These are phyloP conservation scores for Alca torda DNA, from an alignment of 2,797 vertebrate genomes.

Conservation along the genomic window DNA sequence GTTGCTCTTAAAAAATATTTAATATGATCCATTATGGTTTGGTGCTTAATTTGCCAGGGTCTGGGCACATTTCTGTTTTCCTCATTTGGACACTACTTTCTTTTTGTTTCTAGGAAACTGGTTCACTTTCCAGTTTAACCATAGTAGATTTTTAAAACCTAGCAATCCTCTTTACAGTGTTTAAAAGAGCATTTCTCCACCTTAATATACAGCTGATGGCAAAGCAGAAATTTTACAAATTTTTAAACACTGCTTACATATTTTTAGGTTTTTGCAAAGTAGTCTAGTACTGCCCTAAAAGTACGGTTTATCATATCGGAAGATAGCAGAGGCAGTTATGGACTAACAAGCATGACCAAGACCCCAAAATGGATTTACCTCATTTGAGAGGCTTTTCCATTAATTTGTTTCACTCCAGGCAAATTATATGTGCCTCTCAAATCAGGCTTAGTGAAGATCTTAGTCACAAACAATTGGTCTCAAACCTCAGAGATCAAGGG, in stretches of 20 bases:
- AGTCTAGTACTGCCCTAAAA: neutral
- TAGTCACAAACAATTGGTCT: constrained; percentile 67
- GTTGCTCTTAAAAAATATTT: neutral
- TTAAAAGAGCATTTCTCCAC: neutral
- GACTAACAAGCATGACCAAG: constrained; percentile 32
- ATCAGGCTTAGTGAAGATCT: constrained; percentile 61
- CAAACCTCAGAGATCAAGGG: constrained; percentile 65
- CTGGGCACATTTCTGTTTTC: neutral
- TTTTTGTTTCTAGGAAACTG: neutral
- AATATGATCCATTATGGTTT: neutral
- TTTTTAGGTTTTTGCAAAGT: neutral
- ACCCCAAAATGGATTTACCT: constrained; percentile 62
- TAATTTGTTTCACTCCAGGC: constrained; percentile 69
- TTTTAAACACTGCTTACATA: neutral
- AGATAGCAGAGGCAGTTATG: constrained; percentile 39
- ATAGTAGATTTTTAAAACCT: accelerated
- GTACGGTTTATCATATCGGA: neutral
- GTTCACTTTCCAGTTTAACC: neutral
- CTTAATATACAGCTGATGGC: neutral
- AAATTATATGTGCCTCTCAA: constrained; percentile 64
- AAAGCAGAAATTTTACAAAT: neutral
- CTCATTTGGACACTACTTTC: neutral
- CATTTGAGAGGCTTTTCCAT: constrained; percentile 68
- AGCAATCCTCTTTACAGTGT: neutral
- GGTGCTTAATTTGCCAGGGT: neutral